Percentiles rank a stretch among this genome's conserved stretches.
These are phyloP conservation scores for Diplolepis rosae DNA, from an alignment of 2,888 invertebrate genomes.

Conservation along the genomic window DNA sequence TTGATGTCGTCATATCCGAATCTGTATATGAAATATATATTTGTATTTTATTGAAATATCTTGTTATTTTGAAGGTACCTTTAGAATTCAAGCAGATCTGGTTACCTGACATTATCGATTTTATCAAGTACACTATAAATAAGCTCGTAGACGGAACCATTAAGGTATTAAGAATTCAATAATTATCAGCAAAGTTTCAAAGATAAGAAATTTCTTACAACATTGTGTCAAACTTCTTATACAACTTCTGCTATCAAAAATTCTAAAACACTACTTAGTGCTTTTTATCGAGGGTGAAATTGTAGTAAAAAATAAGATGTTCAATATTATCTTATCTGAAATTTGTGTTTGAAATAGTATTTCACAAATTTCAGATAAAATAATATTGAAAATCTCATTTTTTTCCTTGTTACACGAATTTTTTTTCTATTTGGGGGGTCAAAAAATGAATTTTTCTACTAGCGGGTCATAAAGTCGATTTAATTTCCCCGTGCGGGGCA, in stretches of 20 bases:
- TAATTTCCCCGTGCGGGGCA: no score
- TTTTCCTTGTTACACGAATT: no score
- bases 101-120: slow-evolving; percentile 23
- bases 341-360: no score
- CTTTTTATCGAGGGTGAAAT: neutral
- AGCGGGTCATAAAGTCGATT: no score
- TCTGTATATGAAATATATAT: neutral
- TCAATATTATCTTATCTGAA: no score
- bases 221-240: neutral
- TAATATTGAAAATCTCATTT: no score
- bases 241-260: neutral
- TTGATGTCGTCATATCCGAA: neutral
- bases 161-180: slow-evolving; percentile 24
- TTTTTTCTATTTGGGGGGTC: no score
- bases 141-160: slow-evolving; percentile 14
- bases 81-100: slow-evolving; percentile 16
- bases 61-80: slow-evolving; percentile 5
- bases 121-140: slow-evolving; percentile 16
- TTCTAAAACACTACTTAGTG: neutral
- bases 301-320: neutral
- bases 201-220: neutral
- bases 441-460: no score
- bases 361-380: no score
- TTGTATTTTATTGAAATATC: neutral
- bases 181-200: slow-evolving; percentile 10